Evolutionary conservation across 2,888 invertebrate species (phyloP).

Genomic region (Carcina quercana): DNA sequence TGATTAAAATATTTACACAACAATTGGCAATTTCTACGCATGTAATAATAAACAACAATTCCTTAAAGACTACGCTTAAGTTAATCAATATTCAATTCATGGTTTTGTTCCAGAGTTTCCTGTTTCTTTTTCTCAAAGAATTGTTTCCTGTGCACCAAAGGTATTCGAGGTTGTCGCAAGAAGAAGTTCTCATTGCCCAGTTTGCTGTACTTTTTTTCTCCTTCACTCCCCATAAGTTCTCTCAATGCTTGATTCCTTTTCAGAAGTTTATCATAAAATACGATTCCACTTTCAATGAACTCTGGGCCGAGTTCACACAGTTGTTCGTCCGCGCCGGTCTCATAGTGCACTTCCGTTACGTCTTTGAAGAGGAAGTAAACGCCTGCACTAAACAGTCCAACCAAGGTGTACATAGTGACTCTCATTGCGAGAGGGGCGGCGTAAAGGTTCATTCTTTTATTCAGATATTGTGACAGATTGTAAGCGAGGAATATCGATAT

Average conservation of each 20-base stretch:
- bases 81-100: no score
- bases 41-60: no score
- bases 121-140: constrained; percentile 76
- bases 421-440: constrained; percentile 63
- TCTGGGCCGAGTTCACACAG: constrained; percentile 75
- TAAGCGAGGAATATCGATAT: constrained; percentile 65
- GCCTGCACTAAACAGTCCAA: constrained; percentile 72
- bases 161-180: constrained; percentile 77
- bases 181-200: constrained; percentile 81
- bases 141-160: constrained; percentile 77
- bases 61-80: no score
- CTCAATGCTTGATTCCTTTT: constrained; percentile 83
- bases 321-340: constrained; percentile 76
- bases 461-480: constrained; percentile 64
- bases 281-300: constrained; percentile 82
- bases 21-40: no score
- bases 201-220: constrained; percentile 76
- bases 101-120: constrained; percentile 24
- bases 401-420: constrained; percentile 64
- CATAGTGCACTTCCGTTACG: constrained; percentile 75
- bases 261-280: constrained; percentile 83
- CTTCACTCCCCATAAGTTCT: constrained; percentile 76
- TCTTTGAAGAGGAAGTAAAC: constrained; percentile 80
- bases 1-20: no score
- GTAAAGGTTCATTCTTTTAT: constrained; percentile 71